A percentile compares a stretch with the other conserved stretches of the same genome.
Evolutionary conservation across 2,797 vertebrate species (phyloP).

Genomic region (Peromyscus eremicus): DNA sequence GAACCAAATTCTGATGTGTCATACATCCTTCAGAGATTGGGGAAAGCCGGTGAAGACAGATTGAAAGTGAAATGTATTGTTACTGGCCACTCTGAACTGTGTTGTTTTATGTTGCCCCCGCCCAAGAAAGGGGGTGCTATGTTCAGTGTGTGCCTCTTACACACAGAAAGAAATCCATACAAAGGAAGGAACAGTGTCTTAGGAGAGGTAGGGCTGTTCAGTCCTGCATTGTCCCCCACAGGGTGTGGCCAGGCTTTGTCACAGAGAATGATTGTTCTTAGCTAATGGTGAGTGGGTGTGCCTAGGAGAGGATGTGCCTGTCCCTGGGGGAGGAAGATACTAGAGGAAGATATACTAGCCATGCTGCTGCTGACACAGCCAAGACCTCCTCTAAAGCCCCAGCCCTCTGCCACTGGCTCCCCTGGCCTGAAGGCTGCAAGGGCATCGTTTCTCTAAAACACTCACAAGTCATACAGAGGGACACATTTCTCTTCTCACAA

Average conservation of each 20-base stretch:
- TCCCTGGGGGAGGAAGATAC: constrained; percentile 48
- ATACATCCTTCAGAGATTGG: background rate
- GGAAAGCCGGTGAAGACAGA: background rate
- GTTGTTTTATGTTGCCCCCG: background rate
- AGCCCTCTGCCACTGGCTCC: background rate
- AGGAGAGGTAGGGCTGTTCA: background rate
- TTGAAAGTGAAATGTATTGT: background rate
- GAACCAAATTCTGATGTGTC: constrained; percentile 3
- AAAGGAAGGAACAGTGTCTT: background rate
- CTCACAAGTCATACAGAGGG: background rate
- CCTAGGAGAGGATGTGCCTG: constrained; percentile 72
- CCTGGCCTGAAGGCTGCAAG: background rate
- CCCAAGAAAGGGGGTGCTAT: background rate
- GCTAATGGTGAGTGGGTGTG: constrained; percentile 63
- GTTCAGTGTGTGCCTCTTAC: background rate
- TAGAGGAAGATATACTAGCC: constrained; percentile 37
- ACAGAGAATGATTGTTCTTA: constrained; percentile 24
- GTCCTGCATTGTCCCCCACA: background rate
- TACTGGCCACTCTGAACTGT: background rate
- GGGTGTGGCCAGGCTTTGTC: constrained; percentile 60
- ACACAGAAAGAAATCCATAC: constrained; percentile 16
- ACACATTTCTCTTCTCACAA: background rate
- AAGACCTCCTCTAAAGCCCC: background rate
- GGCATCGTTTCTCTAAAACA: background rate
- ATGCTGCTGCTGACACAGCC: constrained; percentile 65